These are phyloP conservation scores for Saccostrea glomerata DNA, from an alignment of 1,140 invertebrate species.

Conservation along the genomic window DNA sequence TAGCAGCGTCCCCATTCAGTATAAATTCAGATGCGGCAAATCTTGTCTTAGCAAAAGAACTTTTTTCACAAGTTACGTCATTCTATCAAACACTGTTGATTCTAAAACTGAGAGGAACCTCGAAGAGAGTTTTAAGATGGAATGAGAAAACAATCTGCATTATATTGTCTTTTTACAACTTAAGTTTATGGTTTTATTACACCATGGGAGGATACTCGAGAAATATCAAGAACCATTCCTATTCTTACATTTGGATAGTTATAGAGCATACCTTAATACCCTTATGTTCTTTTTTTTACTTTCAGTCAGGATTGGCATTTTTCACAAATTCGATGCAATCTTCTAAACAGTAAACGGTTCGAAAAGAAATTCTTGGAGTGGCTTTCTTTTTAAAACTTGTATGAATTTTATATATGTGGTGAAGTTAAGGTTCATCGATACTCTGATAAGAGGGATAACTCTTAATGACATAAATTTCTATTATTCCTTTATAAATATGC, in stretches of 20 bases:
- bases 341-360: background rate
- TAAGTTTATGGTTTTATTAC: background rate
- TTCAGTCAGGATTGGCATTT: background rate
- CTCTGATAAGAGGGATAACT: too few relatives aligned
- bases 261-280: background rate
- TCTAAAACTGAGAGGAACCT: background rate
- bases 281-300: background rate
- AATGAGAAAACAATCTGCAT: background rate
- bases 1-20: background rate
- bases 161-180: background rate
- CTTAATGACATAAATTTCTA: too few relatives aligned
- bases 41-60: background rate
- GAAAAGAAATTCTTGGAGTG: too few relatives aligned
- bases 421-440: too few relatives aligned
- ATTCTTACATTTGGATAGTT: background rate
- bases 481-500: too few relatives aligned
- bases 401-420: too few relatives aligned
- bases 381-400: too few relatives aligned
- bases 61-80: background rate
- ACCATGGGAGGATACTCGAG: background rate
- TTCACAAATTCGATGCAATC: background rate
- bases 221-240: background rate
- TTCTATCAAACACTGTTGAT: background rate
- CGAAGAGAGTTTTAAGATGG: background rate
- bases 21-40: background rate